Evolutionary conservation across 1,140 invertebrate genomes (phyloP), one percentile per base, ranked within the genome.

Genomic region (Magallana gigas): DNA sequence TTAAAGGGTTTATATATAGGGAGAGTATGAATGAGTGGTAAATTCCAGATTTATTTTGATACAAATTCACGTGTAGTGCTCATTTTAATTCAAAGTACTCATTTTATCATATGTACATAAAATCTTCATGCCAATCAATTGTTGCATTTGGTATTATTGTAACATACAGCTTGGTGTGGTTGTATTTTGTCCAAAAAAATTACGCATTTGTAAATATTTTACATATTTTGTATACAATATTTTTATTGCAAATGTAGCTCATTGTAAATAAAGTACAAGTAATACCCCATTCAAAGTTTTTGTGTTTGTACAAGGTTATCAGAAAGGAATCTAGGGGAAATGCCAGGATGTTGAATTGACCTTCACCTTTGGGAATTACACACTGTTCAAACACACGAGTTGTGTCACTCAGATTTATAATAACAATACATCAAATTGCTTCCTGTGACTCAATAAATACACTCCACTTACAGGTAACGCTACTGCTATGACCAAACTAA

Each of bases 21-120:
- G 23, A 76, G 68, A 76, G 23, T 62, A 76, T 29, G 23, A 29
- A 29, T 48, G 36, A 48, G 36, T 76, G 68, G 9, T 29, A 76
- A 76, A 23, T 76, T 29, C 68, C 68, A 29, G 36, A 12, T 29
- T 76, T 76, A 76, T 76, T 76, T 29, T 76, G 12, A 76, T 76
- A 36, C 18, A 64, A 16, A 64, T n/a, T 7, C 18, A 64, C 18
- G 14, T 16, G 14, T 64, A 64, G 60, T 64, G 60, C 60, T 64
- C 60, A 64, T 16, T n/a, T 7, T 64, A 64, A 64, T 64, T 64
- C 60, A 64, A n/a, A 64, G 60, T 64, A 18, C 60, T 64, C 60
- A 64, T 64, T 62, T 62, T n/a, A 12, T 6, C 60, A 62, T 16
- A 14, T 62, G 60, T 62, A 62, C 60, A 62, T 62, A 62, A 14